These are phyloP conservation scores for Trididemnum clinides DNA, from an alignment of 23 tunicate species.

Conservation along the genomic window DNA sequence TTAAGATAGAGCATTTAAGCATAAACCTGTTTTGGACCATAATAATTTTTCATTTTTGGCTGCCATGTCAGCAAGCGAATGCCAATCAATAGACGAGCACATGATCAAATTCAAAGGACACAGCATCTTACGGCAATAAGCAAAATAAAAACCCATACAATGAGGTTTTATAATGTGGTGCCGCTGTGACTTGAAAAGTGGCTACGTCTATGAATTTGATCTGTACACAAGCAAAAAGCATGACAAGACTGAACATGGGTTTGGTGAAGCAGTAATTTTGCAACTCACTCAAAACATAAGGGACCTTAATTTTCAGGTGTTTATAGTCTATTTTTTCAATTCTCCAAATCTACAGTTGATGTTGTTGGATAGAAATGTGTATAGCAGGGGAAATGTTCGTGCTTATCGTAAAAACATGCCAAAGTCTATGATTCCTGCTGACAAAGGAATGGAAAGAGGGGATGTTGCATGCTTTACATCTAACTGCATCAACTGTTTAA, in stretches of 20 bases:
- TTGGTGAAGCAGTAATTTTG: not conserved
- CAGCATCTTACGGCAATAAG: conserved; percentile 2
- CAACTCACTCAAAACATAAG: not conserved
- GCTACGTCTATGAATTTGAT: conserved; percentile 2
- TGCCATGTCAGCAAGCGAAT: not conserved
- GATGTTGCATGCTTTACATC: not conserved
- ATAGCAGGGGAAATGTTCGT: not conserved
- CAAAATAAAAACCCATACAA: conserved; percentile 1
- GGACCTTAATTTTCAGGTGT: not conserved
- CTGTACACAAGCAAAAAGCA: not conserved
- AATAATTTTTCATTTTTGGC: not conserved
- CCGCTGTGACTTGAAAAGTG: not conserved
- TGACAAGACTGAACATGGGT: not conserved
- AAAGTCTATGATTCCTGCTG: not conserved
- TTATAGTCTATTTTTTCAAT: conserved; percentile 1
- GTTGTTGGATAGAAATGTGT: not conserved
- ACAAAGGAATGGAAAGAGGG: not conserved
- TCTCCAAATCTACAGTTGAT: not conserved
- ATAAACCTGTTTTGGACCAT: not conserved
- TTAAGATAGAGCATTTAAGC: not conserved
- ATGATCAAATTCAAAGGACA: conserved; percentile 19
- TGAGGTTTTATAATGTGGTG: conserved; percentile 31
- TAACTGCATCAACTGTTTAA: not conserved
- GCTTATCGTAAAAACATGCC: not conserved
- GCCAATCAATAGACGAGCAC: conserved; percentile 4